phyloP scores from a whole-genome alignment of 2,888 invertebrate species.

The Salpingus planirostris region DNA sequence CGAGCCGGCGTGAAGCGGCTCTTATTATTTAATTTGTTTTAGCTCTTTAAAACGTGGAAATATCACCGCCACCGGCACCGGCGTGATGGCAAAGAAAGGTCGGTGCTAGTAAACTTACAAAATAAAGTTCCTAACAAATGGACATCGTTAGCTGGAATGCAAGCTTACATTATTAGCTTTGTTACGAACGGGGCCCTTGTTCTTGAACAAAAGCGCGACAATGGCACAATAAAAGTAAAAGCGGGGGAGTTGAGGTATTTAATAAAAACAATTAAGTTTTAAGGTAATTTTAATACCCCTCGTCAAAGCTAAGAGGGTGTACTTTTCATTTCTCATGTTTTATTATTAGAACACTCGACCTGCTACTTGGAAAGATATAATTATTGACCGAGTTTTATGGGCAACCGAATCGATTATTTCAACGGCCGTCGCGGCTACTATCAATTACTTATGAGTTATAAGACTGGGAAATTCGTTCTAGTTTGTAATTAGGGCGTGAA shows the following conservation, averaged over 20 bases:
- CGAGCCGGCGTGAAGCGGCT: too few species aligned
- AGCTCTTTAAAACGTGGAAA: background rate
- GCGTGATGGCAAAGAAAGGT: conserved; percentile 1
- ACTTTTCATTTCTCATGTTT: too few species aligned
- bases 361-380: too few species aligned
- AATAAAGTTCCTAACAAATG: conserved; percentile 25
- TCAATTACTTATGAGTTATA: too few species aligned
- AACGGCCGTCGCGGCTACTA: too few species aligned
- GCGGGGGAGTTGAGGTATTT: conserved; percentile 12
- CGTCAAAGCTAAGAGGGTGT: too few species aligned
- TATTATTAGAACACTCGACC: too few species aligned
- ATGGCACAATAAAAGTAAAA: conserved; percentile 17
- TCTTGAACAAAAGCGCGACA: conserved; percentile 16
- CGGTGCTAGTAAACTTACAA: conserved; percentile 16
- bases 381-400: too few species aligned
- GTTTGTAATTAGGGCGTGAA: too few species aligned
- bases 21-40: background rate
- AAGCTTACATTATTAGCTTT: conserved; percentile 25
- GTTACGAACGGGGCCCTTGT: conserved; percentile 20
- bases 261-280: conserved; percentile 13
- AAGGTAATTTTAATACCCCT: conserved; percentile 11
- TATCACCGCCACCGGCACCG: too few species aligned
- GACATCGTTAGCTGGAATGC: conserved; percentile 24
- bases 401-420: too few species aligned
- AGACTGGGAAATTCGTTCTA: too few species aligned